These are phyloP conservation scores for Eupleurogrammus muticus DNA, from an alignment of 2,797 vertebrate species.

Conservation along the genomic window DNA sequence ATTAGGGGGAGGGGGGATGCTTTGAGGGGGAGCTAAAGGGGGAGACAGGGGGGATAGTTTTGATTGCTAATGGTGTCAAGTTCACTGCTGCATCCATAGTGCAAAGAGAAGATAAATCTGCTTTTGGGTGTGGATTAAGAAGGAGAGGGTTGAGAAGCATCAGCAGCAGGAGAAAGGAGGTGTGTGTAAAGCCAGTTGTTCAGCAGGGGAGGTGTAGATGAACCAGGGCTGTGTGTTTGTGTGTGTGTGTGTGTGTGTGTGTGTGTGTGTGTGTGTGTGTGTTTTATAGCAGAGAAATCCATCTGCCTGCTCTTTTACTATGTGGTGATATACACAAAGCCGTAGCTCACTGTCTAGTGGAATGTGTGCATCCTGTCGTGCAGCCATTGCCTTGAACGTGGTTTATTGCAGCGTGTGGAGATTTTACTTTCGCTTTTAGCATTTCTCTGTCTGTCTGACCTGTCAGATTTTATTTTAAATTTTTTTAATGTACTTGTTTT, in stretches of 20 bases:
- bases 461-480: no score
- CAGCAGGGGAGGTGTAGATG: slow-evolving; percentile 43
- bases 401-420: no score
- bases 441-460: no score
- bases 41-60: background rate
- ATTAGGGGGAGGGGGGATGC: background rate
- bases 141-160: slow-evolving; percentile 42
- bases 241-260: slow-evolving; percentile 3
- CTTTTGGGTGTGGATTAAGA: slow-evolving; percentile 35
- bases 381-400: no score
- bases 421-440: no score
- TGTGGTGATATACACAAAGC: no score
- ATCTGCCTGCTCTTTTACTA: background rate
- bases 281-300: background rate
- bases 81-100: background rate
- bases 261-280: background rate
- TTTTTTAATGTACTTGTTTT: no score
- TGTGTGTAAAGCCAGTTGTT: slow-evolving; percentile 61
- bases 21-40: slow-evolving; percentile 24
- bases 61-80: background rate
- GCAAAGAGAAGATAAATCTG: background rate
- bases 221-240: slow-evolving; percentile 26
- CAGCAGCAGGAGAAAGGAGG: slow-evolving; percentile 62
- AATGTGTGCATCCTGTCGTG: no score
- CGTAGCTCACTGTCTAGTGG: no score